These are phyloP conservation scores for Tetramorium simillimum DNA, from an alignment of 1,140 invertebrate species.

Conservation along the genomic window DNA sequence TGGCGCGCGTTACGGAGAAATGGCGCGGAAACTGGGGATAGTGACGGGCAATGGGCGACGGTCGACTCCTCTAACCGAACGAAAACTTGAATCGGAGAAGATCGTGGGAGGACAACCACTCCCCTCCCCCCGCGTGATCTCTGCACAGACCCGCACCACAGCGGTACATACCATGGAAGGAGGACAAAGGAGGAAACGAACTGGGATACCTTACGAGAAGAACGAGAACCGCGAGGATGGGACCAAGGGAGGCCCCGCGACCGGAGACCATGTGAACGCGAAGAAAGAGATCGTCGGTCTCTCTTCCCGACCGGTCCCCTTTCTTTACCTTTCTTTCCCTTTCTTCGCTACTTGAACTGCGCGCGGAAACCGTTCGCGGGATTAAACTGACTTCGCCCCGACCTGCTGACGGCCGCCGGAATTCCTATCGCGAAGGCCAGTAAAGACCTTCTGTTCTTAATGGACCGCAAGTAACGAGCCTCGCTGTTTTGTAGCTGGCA, in stretches of 20 bases:
- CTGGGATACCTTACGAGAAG: conserved; percentile 78
- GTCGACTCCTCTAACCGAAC: conserved; percentile 78
- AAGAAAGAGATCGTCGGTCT: conserved; percentile 62
- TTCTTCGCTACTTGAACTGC: conserved; percentile 65
- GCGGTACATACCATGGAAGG: conserved; percentile 66
- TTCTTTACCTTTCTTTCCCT: conserved; percentile 48
- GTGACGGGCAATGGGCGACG: conserved; percentile 83
- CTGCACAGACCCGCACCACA: conserved; percentile 34
- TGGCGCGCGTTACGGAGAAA: conserved; percentile 85
- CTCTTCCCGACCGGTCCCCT: conserved; percentile 7
- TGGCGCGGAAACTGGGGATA: conserved; percentile 86
- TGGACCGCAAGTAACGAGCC: conserved; percentile 82
- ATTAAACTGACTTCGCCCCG: conserved; percentile 68
- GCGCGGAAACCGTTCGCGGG: conserved; percentile 72
- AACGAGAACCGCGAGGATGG: conserved; percentile 68
- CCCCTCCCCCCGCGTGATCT: conserved; percentile 63
- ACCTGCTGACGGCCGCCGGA: conserved; percentile 65
- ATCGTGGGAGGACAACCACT: conserved; percentile 82
- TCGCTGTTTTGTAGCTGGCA: conserved; percentile 75
- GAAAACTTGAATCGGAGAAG: conserved; percentile 78
- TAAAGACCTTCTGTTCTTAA: conserved; percentile 84
- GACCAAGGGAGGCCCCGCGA: conserved; percentile 52
- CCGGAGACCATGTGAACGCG: conserved; percentile 25
- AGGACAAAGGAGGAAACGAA: conserved; percentile 82
- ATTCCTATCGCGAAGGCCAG: conserved; percentile 78